A percentile compares a stretch with the other conserved stretches of the same genome.
Conservation (phyloP, 2,888 invertebrate species). For the Meteorus colon region DNA sequence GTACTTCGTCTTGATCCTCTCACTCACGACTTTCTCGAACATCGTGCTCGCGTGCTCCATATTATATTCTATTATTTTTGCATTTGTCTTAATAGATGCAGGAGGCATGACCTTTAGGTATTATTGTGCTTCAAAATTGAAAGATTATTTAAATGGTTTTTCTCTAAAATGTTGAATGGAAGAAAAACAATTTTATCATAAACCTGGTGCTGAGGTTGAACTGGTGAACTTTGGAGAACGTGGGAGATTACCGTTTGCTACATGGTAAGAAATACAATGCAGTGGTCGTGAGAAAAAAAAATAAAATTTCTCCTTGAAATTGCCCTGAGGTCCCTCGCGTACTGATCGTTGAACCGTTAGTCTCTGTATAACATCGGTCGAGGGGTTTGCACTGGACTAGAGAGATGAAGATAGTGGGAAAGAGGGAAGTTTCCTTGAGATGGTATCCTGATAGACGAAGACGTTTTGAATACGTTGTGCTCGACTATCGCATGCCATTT, state of each 20-base stretch:
- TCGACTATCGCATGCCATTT: conserved; percentile 23
- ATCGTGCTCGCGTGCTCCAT: conserved; percentile 5
- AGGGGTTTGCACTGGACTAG: not conserved
- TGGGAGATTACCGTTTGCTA: conserved; percentile 33
- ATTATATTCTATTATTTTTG: not conserved
- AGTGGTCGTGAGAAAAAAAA: conserved; percentile 35
- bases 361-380: conserved; percentile 7
- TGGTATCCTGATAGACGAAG: conserved; percentile 24
- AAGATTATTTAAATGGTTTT: too few species aligned
- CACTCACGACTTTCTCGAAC: conserved; percentile 1
- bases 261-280: conserved; percentile 6
- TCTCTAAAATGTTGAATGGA: too few species aligned
- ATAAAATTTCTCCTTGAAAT: conserved; percentile 41
- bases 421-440: not conserved
- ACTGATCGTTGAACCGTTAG: conserved; percentile 36
- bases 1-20: not conserved
- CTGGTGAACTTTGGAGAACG: conserved; percentile 42
- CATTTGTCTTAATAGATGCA: not conserved
- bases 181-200: not conserved
- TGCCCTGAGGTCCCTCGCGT: conserved; percentile 34
- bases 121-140: too few species aligned
- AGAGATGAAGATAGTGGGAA: not conserved
- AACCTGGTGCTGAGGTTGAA: not conserved
- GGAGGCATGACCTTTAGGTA: too few species aligned
- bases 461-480: conserved; percentile 30